phyloP scores from a whole-genome alignment of 2,797 vertebrate genomes.

The Poliocrania exsul region DNA sequence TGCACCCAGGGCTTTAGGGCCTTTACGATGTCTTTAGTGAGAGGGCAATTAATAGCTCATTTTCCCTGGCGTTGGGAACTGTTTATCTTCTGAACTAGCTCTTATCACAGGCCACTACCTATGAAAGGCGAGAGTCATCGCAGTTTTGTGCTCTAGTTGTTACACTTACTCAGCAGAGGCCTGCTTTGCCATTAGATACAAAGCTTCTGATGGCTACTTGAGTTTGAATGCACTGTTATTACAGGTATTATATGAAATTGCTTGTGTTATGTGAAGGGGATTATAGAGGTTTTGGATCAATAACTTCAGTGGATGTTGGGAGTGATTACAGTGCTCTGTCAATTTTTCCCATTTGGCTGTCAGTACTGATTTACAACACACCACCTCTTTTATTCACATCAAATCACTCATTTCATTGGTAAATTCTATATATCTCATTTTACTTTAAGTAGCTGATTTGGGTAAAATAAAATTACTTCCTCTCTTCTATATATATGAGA shows the following conservation, averaged over 20 bases:
- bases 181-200: slow-evolving; percentile 87
- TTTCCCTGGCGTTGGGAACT: slow-evolving; percentile 76
- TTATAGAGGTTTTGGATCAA: slow-evolving; percentile 96
- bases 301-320: slow-evolving; percentile 92
- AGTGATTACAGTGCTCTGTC: slow-evolving; percentile 94
- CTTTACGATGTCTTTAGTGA: slow-evolving; percentile 75
- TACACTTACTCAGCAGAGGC: slow-evolving; percentile 82
- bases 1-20: slow-evolving; percentile 43
- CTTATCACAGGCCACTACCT: slow-evolving; percentile 78
- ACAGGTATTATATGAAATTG: slow-evolving; percentile 99
- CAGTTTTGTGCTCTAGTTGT: slow-evolving; percentile 79
- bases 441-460: slow-evolving; percentile 88
- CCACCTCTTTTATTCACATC: slow-evolving; percentile 85
- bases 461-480: slow-evolving; percentile 85
- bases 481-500: slow-evolving; percentile 76
- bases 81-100: slow-evolving; percentile 81
- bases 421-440: slow-evolving; percentile 88
- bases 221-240: slow-evolving; percentile 94
- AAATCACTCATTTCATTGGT: slow-evolving; percentile 87
- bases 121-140: slow-evolving; percentile 73
- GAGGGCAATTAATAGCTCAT: slow-evolving; percentile 83
- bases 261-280: slow-evolving; percentile 93
- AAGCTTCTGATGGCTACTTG: slow-evolving; percentile 90
- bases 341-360: slow-evolving; percentile 90
- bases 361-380: slow-evolving; percentile 85